Evolutionary conservation across 2,888 invertebrate species (phyloP).

Genomic region (Actias luna): DNA sequence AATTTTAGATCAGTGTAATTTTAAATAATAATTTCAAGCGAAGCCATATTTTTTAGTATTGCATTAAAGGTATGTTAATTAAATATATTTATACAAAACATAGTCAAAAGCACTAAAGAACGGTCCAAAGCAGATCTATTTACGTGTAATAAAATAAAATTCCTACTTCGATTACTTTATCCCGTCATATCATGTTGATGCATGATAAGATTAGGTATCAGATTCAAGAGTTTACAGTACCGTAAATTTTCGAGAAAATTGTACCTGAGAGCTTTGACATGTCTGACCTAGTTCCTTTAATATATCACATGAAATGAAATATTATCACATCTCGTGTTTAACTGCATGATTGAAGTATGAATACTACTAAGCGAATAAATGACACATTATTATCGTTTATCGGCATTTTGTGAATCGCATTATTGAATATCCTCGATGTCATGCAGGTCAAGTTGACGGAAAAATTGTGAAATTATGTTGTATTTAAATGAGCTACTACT

Average conservation of each 20-base stretch:
- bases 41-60: background rate
- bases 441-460: background rate
- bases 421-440: background rate
- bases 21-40: background rate
- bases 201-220: slow-evolving; percentile 15
- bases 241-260: slow-evolving; percentile 9
- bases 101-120: background rate
- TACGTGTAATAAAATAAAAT: background rate
- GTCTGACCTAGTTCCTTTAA: background rate
- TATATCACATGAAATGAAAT: background rate
- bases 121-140: background rate
- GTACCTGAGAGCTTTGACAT: background rate
- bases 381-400: background rate
- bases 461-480: background rate
- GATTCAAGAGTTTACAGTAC: slow-evolving; percentile 13
- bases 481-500: background rate
- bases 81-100: background rate
- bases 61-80: background rate
- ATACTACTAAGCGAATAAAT: background rate
- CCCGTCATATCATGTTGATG: background rate
- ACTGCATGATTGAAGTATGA: background rate
- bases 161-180: background rate
- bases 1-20: no score
- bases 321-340: background rate
- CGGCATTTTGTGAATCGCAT: background rate